Base-by-base conservation (phyloP, 2,888 invertebrate genomes). In the Oscheius sp. region DNA sequence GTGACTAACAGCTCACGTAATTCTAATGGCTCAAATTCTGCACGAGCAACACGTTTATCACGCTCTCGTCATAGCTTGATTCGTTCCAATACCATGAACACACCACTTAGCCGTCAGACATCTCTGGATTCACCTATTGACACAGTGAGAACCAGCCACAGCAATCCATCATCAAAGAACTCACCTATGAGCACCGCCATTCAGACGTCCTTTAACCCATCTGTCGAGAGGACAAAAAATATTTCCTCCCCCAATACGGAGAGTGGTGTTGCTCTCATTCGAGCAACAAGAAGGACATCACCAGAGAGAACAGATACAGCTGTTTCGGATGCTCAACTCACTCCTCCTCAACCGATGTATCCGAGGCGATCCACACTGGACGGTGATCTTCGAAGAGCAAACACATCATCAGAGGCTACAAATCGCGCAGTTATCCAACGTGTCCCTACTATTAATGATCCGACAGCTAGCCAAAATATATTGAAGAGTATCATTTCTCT, bases 181-280 rank as follows among this genome's bases (percentile, higher is more conserved):
- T 32, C 33, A 6, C 32, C 32, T 2, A 54, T 2, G 30, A 54
- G 54, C 20, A 24, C 54, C 3, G 30, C 30, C 47, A 47, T 9
- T 8, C 6, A n/a, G 9, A 30, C n/a, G 26, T 17, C 26, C 14
- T 30, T 12, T n/a, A 9, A n/a, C 30, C n/a, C 22, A 54, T 44
- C 44, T 57, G 41, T 24, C 24, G 36, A 41, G 24, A 20, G 14
- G 1, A 24, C 26, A 38, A 57, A 24, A 9, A 20, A n/a, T 17
- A 3, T 32, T 54, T 30, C 26, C 5, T 28, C 44, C 28, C n/a
- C 28, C 24, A 41, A 22, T 20, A 36, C 57, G 12, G 36, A 33
- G 9, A n/a, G 17, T 56, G 50, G 50, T 9, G 50, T 50, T 50
- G 50, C 24, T n/a, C 50, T 50, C 17, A 50, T 50, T 26, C 50